These are phyloP conservation scores for Caenorhabditis sp. DNA, from an alignment of 2,888 invertebrate genomes.

Conservation along the genomic window DNA sequence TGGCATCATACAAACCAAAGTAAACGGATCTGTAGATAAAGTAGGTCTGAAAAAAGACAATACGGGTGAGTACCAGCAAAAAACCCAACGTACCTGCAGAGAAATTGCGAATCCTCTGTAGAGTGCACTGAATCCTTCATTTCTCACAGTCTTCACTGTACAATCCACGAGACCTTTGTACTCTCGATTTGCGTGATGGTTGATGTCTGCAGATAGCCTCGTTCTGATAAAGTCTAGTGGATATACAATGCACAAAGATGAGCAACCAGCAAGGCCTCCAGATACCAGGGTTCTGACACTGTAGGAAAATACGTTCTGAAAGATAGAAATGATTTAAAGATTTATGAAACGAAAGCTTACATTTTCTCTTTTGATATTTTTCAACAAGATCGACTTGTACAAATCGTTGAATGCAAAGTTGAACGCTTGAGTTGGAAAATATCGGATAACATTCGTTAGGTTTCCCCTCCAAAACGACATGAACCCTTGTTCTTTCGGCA, in stretches of 20 bases:
- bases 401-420: conserved; percentile 78
- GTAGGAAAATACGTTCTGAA: conserved; percentile 71
- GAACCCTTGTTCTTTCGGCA: conserved; percentile 75
- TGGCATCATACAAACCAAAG: conserved; percentile 96
- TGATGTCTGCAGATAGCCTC: conserved; percentile 73
- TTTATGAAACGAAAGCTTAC: conserved; percentile 33
- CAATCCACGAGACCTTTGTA: conserved; percentile 76
- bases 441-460: conserved; percentile 73
- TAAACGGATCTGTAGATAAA: conserved; percentile 95
- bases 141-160: conserved; percentile 87
- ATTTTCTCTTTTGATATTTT: conserved; percentile 67
- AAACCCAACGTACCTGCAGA: conserved; percentile 88
- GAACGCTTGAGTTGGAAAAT: conserved; percentile 76
- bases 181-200: conserved; percentile 67
- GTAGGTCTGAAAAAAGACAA: conserved; percentile 67
- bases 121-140: conserved; percentile 90
- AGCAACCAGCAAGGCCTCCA: conserved; percentile 76
- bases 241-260: conserved; percentile 75
- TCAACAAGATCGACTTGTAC: conserved; percentile 70
- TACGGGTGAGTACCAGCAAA: background rate
- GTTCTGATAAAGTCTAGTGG: conserved; percentile 76
- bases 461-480: conserved; percentile 76
- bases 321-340: background rate
- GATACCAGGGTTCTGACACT: conserved; percentile 69
- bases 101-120: conserved; percentile 96